A percentile compares a stretch with the other conserved stretches of the same genome.
These are phyloP conservation scores for Caenorhabditis becei DNA, from an alignment of 2,888 invertebrate species.

Conservation along the genomic window DNA sequence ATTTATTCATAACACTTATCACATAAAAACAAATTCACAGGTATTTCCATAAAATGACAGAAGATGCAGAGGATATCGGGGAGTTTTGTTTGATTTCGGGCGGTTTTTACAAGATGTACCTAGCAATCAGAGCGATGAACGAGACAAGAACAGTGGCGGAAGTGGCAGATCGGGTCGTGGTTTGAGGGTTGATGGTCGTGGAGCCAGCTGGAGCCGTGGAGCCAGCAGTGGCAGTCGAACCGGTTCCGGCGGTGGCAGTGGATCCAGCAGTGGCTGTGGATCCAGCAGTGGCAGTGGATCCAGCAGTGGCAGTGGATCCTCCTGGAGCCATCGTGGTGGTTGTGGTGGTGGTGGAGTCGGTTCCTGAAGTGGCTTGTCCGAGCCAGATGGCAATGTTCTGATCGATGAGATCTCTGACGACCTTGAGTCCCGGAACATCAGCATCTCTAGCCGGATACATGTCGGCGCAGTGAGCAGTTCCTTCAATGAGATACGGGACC, in stretches of 20 bases:
- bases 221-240: slow-evolving; percentile 2
- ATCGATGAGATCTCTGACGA: slow-evolving; percentile 49
- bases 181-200: background rate
- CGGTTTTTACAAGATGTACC: slow-evolving; percentile 28
- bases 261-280: background rate
- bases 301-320: background rate
- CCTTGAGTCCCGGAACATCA: slow-evolving; percentile 56
- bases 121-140: slow-evolving; percentile 21
- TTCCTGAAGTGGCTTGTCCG: slow-evolving; percentile 2
- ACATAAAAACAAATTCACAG: background rate
- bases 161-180: slow-evolving; percentile 28
- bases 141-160: slow-evolving; percentile 32
- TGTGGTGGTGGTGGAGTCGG: background rate
- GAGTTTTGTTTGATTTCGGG: background rate
- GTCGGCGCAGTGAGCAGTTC: slow-evolving; percentile 75
- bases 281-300: background rate
- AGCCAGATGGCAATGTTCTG: slow-evolving; percentile 51
- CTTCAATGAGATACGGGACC: slow-evolving; percentile 52
- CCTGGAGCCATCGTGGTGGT: background rate
- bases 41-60: background rate
- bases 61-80: background rate
- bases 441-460: slow-evolving; percentile 69
- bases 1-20: too few species aligned
- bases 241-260: background rate
- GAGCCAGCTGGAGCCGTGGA: background rate